Percentiles rank a stretch among this genome's conserved stretches.
phyloP scores from a whole-genome alignment of 2,888 invertebrate genomes.

The Idaea dimidiata region DNA sequence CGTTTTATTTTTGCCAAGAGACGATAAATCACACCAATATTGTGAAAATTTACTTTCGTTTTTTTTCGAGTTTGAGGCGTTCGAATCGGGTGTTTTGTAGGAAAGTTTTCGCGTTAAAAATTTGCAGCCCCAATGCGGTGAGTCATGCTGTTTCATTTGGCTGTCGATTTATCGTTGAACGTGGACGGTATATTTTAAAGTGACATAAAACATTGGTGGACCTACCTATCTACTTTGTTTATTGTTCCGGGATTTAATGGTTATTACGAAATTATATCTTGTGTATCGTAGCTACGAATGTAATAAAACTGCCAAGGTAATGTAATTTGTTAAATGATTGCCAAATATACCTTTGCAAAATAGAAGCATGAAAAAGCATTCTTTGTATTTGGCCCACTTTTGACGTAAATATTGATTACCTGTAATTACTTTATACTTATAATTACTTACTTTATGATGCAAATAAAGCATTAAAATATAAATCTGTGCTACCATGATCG shows the following conservation, averaged over 20 bases:
- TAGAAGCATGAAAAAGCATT: too few relatives aligned
- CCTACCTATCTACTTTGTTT: neutral
- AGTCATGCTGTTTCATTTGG: conserved; percentile 38
- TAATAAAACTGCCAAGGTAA: neutral
- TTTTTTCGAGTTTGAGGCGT: conserved; percentile 21
- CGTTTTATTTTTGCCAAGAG: conserved; percentile 31
- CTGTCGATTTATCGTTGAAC: conserved; percentile 25
- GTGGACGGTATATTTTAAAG: neutral
- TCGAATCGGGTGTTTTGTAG: conserved; percentile 26
- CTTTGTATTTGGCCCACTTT: too few relatives aligned
- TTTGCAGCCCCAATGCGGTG: conserved; percentile 49
- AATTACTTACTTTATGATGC: too few relatives aligned
- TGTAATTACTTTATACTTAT: too few relatives aligned
- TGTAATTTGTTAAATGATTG: too few relatives aligned
- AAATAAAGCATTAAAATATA: too few relatives aligned
- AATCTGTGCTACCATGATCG: too few relatives aligned
- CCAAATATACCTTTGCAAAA: too few relatives aligned
- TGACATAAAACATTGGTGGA: neutral
- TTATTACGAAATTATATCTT: neutral
- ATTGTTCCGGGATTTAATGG: neutral
- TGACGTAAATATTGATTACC: too few relatives aligned
- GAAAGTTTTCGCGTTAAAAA: conserved; percentile 55
- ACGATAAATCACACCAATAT: conserved; percentile 60
- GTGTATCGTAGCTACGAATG: neutral
- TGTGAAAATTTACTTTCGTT: conserved; percentile 52